A percentile compares a stretch with the other conserved stretches of the same genome.
These are phyloP conservation scores for Sisor rabdophorus DNA, from an alignment of 2,113 vertebrate species.

Conservation along the genomic window DNA sequence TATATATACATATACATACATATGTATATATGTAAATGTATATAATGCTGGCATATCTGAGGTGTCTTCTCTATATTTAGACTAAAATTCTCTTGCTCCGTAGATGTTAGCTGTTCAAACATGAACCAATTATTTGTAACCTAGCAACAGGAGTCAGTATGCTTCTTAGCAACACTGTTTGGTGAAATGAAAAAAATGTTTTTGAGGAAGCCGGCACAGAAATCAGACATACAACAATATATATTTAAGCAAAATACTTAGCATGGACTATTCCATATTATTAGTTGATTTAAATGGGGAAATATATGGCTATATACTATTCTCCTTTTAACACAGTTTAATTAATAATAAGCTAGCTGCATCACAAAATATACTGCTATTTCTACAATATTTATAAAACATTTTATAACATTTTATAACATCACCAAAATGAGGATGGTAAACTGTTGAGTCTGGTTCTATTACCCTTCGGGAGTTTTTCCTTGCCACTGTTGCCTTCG, in stretches of 20 bases:
- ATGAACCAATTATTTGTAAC: conserved; percentile 58
- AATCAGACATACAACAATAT: conserved; percentile 20
- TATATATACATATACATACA: too few species aligned
- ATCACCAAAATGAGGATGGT: too few species aligned
- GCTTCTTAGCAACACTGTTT: conserved; percentile 54
- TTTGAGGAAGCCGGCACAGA: conserved; percentile 27
- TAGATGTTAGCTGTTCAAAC: conserved; percentile 41
- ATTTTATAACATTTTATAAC: too few species aligned
- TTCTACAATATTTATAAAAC: conserved; percentile 3
- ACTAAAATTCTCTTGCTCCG: conserved; percentile 33
- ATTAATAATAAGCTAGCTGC: conserved; percentile 4
- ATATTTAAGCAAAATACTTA: conserved; percentile 11
- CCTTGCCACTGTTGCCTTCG: too few species aligned
- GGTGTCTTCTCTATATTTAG: conserved; percentile 50
- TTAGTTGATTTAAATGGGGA: background rate
- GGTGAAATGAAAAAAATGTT: conserved; percentile 39
- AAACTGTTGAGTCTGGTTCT: too few species aligned
- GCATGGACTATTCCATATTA: conserved; percentile 5
- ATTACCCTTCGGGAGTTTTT: too few species aligned
- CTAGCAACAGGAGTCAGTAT: conserved; percentile 60
- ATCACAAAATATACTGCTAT: background rate
- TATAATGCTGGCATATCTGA: conserved; percentile 28
- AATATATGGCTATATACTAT: background rate
- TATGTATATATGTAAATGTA: too few species aligned
- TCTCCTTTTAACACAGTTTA: background rate